These are phyloP conservation scores for Tachyglossus aculeatus DNA, from an alignment of 2,797 vertebrate genomes.

Conservation along the genomic window DNA sequence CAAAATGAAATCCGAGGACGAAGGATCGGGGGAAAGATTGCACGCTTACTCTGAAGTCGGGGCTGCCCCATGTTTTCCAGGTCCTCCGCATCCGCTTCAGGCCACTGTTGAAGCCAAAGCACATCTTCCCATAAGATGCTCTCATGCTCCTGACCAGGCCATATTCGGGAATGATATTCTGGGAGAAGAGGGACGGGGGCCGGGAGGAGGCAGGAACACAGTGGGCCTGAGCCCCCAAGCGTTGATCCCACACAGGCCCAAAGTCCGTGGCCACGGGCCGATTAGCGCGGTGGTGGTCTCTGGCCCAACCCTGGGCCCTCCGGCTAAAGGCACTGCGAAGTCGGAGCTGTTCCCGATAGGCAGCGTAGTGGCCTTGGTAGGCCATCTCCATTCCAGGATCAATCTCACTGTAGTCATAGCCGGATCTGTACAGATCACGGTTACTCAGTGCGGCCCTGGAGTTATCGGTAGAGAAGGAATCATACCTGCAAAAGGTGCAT, in stretches of 20 bases:
- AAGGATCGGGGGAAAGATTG: no score
- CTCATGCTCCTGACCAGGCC: slow-evolving; percentile 87
- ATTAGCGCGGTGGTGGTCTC: slow-evolving; percentile 66
- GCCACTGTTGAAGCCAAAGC: slow-evolving; percentile 83
- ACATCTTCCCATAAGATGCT: slow-evolving; percentile 79
- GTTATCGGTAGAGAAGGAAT: slow-evolving; percentile 92
- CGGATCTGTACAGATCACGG: slow-evolving; percentile 89
- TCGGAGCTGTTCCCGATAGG: slow-evolving; percentile 79
- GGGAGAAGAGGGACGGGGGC: slow-evolving; percentile 92
- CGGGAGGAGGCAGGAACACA: slow-evolving; percentile 71
- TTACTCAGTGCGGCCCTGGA: slow-evolving; percentile 83
- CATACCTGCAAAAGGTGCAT: slow-evolving; percentile 83
- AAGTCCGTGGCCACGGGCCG: slow-evolving; percentile 61
- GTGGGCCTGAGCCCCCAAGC: slow-evolving; percentile 82
- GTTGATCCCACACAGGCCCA: slow-evolving; percentile 81
- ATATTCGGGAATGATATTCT: slow-evolving; percentile 89
- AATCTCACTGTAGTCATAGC: slow-evolving; percentile 86
- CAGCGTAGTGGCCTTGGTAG: slow-evolving; percentile 72
- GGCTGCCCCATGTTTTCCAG: slow-evolving; percentile 73
- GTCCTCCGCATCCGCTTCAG: slow-evolving; percentile 90
- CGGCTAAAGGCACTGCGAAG: slow-evolving; percentile 84
- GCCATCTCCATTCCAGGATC: slow-evolving; percentile 79
- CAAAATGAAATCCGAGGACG: no score
- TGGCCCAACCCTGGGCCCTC: slow-evolving; percentile 72
- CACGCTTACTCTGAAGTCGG: slow-evolving; percentile 83